A percentile compares a stretch with the other conserved stretches of the same genome.
phyloP scores from a whole-genome alignment of 2,797 vertebrate species.

The Coendou prehensilis region DNA sequence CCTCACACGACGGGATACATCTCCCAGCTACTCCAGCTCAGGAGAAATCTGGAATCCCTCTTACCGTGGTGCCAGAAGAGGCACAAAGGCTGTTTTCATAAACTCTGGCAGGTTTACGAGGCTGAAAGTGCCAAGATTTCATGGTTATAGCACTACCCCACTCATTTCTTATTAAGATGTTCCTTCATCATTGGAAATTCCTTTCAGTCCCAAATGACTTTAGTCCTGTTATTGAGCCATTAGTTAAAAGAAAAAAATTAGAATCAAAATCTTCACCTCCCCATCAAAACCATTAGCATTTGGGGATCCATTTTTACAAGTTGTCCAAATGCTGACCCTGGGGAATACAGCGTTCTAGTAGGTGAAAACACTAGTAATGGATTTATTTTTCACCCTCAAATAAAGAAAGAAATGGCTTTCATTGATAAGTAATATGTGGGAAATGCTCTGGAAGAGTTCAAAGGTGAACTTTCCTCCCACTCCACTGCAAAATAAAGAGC shows the following conservation, averaged over 20 bases:
- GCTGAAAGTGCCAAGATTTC: slow-evolving; percentile 80
- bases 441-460: slow-evolving; percentile 63
- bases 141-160: slow-evolving; percentile 73
- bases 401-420: slow-evolving; percentile 58
- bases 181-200: slow-evolving; percentile 80
- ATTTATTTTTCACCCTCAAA: slow-evolving; percentile 64
- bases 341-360: slow-evolving; percentile 50
- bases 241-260: slow-evolving; percentile 79
- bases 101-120: slow-evolving; percentile 83
- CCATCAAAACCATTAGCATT: slow-evolving; percentile 75
- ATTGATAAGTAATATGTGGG: slow-evolving; percentile 50
- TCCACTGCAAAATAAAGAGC: slow-evolving; percentile 11
- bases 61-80: slow-evolving; percentile 69
- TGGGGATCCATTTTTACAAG: slow-evolving; percentile 73
- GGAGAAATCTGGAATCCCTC: slow-evolving; percentile 85
- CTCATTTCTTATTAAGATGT: slow-evolving; percentile 82
- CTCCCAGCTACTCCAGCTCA: slow-evolving; percentile 70
- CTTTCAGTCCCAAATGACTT: slow-evolving; percentile 77
- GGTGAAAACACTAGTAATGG: slow-evolving; percentile 41
- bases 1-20: slow-evolving; percentile 83
- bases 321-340: slow-evolving; percentile 57
- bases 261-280: slow-evolving; percentile 68
- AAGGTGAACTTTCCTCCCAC: background rate
- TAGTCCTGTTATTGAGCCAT: slow-evolving; percentile 77
- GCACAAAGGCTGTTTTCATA: slow-evolving; percentile 86